phyloP scores from a whole-genome alignment of 2,113 vertebrate genomes.

The Tachysurus fulvidraco region DNA sequence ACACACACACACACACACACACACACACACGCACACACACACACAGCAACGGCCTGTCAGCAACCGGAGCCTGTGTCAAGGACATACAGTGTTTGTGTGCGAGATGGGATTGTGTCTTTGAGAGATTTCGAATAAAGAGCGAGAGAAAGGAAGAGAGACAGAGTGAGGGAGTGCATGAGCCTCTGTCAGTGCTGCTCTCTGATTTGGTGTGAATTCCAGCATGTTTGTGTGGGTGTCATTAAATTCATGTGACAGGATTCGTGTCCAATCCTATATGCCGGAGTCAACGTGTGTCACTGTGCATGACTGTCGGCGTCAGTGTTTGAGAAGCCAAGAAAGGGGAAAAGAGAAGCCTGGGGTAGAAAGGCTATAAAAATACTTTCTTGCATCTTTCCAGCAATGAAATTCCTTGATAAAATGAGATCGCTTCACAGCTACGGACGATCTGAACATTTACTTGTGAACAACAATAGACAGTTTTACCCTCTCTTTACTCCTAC shows the following conservation, averaged over 20 bases:
- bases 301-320: constrained; percentile 18
- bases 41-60: constrained; percentile 62
- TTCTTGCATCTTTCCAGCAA: not conserved
- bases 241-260: constrained; percentile 28
- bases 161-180: constrained; percentile 47
- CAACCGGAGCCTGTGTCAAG: constrained; percentile 71
- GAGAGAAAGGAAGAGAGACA: constrained; percentile 11
- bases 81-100: constrained; percentile 61
- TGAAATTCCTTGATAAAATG: not conserved
- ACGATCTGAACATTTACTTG: not conserved
- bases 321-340: constrained; percentile 13
- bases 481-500: not conserved
- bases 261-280: constrained; percentile 32
- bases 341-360: not conserved
- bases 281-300: constrained; percentile 24
- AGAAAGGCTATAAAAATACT: constrained; percentile 48
- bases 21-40: constrained; percentile 19
- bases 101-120: constrained; percentile 20
- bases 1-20: constrained; percentile 14
- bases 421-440: not conserved
- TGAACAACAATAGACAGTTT: not conserved
- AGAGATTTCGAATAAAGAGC: constrained; percentile 45
- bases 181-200: constrained; percentile 23
- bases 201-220: constrained; percentile 27
- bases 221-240: constrained; percentile 37